phyloP scores from a whole-genome alignment of 2,797 vertebrate species.

The Simalia tracyae region DNA sequence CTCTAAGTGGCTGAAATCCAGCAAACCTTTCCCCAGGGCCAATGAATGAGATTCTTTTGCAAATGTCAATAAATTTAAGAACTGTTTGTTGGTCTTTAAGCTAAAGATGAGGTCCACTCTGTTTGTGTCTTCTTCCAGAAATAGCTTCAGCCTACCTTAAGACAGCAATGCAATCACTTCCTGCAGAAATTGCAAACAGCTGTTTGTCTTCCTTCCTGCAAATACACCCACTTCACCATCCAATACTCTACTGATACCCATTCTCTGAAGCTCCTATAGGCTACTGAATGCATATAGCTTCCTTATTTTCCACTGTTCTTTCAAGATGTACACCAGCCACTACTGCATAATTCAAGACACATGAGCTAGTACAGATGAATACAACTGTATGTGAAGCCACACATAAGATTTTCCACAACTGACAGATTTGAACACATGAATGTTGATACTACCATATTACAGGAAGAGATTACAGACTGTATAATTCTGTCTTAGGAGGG shows the following conservation, averaged over 20 bases:
- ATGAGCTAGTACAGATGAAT: not conserved
- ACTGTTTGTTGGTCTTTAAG: not conserved
- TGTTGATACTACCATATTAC: not conserved
- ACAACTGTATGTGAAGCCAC: not conserved
- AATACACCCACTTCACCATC: not conserved
- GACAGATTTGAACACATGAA: not conserved
- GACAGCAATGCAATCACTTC: not conserved
- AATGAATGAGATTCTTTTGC: not conserved
- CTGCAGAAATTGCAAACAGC: slow-evolving; percentile 26
- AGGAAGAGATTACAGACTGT: not conserved
- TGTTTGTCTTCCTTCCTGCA: not conserved
- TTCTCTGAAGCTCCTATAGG: too few relatives aligned
- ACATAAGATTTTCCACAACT: not conserved
- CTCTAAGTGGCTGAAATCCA: not conserved
- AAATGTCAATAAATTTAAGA: not conserved
- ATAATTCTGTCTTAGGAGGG: not conserved
- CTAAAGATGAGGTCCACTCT: not conserved
- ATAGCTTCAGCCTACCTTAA: rapidly evolving
- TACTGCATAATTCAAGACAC: not conserved
- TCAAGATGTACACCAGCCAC: not conserved
- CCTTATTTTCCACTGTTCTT: not conserved
- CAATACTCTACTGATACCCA: too few relatives aligned
- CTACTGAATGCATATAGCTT: not conserved
- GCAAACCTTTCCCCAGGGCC: not conserved
- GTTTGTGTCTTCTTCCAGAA: rapidly evolving